Base-by-base conservation (phyloP, 2,888 invertebrate species). In the Bimastos eiseni region DNA sequence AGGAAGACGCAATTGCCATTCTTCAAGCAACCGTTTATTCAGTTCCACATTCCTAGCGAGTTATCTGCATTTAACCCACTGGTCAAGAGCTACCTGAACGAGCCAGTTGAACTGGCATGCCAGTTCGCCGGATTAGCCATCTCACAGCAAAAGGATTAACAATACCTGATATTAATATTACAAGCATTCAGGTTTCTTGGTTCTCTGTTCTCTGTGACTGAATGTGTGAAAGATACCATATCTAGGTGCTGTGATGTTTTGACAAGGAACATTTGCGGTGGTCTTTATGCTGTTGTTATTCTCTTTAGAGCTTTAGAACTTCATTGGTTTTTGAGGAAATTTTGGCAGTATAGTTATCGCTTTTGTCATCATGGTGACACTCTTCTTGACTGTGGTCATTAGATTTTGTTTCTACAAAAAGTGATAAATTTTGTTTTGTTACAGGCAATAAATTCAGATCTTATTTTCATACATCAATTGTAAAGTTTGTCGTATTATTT, bases 21-120 rank as follows among this genome's bases (percentile, higher is more conserved):
- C 37, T 36, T 86, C 21, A 86, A 86, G 86, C 86, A 86, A 17
- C 36, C 37, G 86, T 34, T 86, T 21, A 37, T 37, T 37, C 36
- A 37, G 86, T 86, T 34, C 37, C 86, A 86, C 86, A 86, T 86
- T 86, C 86, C 86, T 86, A 86, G 86, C 86, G 86, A 86, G 86
- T 86, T 37, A 24, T 86, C 86, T 86, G 86, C 86, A 37, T 86
- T 86, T 86, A 86, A 86, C 86, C 86, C 86, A 13, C 86, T 86
- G 34, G 86, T 37, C 21, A 86, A 86, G 86, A 86, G 19, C 86
- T 86, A 86, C 37, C 86, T 86, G 36, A 86, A 37, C 19, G n/a
- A 86, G 86, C 86, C 86, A 33, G 86, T 86, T 34, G 86, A 86
- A 86, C 33, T 86, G 86, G 86, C 86, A 0, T 17, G 19, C 30